Conservation (phyloP, 2,888 invertebrate species). For the Hipparchia sbordonii region DNA sequence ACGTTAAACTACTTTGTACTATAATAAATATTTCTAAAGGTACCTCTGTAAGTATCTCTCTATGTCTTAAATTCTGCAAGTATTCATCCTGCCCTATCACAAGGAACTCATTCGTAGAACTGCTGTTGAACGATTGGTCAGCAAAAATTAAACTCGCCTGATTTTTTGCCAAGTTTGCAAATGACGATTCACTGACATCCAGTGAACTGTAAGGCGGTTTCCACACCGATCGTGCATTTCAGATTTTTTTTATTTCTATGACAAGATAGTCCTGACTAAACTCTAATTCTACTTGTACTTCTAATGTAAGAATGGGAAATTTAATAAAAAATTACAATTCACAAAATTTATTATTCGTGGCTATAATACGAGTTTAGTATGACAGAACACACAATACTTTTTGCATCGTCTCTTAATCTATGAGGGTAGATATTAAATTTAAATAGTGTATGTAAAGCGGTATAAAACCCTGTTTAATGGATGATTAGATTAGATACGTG, state of each 20-base stretch:
- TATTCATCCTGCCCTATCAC: slow-evolving; percentile 9
- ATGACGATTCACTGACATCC: slow-evolving; percentile 37
- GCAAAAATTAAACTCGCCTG: slow-evolving; percentile 38
- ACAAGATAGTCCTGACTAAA: too few relatives aligned
- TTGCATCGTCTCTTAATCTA: slow-evolving; percentile 5
- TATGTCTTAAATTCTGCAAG: not conserved
- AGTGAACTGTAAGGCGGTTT: slow-evolving; percentile 21
- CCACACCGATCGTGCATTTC: not conserved
- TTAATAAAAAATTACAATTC: too few relatives aligned
- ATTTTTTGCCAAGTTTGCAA: slow-evolving; percentile 35
- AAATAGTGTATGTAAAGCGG: slow-evolving; percentile 37
- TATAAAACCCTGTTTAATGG: slow-evolving; percentile 34
- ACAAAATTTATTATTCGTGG: too few relatives aligned
- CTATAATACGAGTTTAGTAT: not conserved
- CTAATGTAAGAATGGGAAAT: too few relatives aligned
- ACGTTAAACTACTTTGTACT: too few relatives aligned
- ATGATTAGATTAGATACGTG: slow-evolving; percentile 28
- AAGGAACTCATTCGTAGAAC: slow-evolving; percentile 16
- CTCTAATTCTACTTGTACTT: too few relatives aligned
- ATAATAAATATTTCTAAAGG: not conserved
- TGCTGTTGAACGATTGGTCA: slow-evolving; percentile 28
- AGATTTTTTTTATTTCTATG: too few relatives aligned
- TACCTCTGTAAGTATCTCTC: not conserved
- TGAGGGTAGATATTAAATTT: slow-evolving; percentile 38
- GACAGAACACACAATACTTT: not conserved